phyloP scores from a whole-genome alignment of 2,888 invertebrate species.

The Drosophila melanocephala region DNA sequence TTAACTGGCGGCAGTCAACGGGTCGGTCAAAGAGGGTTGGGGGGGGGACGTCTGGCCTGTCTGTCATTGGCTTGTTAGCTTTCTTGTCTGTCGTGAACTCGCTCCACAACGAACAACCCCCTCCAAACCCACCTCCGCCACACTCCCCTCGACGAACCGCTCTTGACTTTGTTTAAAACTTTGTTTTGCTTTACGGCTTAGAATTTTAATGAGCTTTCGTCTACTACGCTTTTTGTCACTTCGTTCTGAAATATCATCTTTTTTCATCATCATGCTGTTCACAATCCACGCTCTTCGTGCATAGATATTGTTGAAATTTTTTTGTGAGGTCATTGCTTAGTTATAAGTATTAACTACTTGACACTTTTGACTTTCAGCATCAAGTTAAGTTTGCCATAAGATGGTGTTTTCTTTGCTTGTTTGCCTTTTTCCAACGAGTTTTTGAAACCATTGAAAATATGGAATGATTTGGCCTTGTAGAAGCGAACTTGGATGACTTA shows the following conservation, averaged over 20 bases:
- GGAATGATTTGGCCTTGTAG: not conserved
- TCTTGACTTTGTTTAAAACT: conserved; percentile 75
- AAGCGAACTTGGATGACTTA: not conserved
- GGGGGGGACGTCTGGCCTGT: conserved; percentile 37
- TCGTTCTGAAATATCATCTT: conserved; percentile 78
- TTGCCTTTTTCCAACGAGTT: not conserved
- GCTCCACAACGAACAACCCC: not conserved
- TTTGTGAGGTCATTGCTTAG: conserved; percentile 73
- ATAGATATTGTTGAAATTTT: conserved; percentile 25
- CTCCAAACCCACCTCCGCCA: not conserved
- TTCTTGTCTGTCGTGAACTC: conserved; percentile 50
- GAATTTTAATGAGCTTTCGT: conserved; percentile 81
- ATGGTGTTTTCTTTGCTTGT: not conserved
- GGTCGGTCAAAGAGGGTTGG: not conserved
- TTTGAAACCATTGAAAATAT: not conserved
- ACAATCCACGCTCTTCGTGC: conserved; percentile 20
- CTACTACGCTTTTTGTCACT: conserved; percentile 55
- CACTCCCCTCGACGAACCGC: conserved; percentile 7
- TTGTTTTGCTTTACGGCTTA: conserved; percentile 79
- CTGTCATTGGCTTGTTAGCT: conserved; percentile 80
- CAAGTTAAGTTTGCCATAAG: conserved; percentile 2
- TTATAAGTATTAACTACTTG: conserved; percentile 53
- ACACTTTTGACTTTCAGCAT: conserved; percentile 38
- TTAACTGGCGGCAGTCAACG: conserved; percentile 45
- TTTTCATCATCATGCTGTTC: conserved; percentile 45